Evolutionary conservation across 92 coral and sea anemone species (phyloP).

Genomic region (Zoanthus solanderi): DNA sequence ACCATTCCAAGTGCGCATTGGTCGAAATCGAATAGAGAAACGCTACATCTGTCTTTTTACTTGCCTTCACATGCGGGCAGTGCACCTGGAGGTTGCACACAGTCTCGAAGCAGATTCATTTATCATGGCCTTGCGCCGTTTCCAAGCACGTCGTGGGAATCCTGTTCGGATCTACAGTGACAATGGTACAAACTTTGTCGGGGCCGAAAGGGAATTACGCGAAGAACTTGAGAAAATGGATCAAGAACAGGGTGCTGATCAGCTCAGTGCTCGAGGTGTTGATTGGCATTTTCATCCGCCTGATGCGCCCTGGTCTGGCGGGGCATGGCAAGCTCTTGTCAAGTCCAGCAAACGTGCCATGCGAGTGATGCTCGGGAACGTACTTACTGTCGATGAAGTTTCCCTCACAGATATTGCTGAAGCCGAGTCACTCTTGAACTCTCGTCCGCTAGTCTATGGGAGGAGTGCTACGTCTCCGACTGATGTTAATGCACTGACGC

Average conservation of each 20-base stretch:
- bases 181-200: no score
- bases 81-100: slow-evolving; percentile 39
- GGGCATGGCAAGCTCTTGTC: slow-evolving; percentile 60
- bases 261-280: slow-evolving; percentile 48
- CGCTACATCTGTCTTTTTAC: slow-evolving; percentile 63
- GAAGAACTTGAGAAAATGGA: slow-evolving; percentile 33
- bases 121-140: slow-evolving; percentile 60
- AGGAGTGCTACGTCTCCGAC: neutral
- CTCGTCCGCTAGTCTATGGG: slow-evolving; percentile 29
- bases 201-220: slow-evolving; percentile 15
- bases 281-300: slow-evolving; percentile 60
- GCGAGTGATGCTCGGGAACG: slow-evolving; percentile 54
- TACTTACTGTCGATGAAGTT: slow-evolving; percentile 55
- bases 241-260: neutral
- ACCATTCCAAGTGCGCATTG: slow-evolving; percentile 59
- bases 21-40: slow-evolving; percentile 58
- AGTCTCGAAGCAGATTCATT: slow-evolving; percentile 61
- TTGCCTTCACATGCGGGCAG: slow-evolving; percentile 58
- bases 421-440: no score
- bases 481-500: slow-evolving; percentile 1
- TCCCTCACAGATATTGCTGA: slow-evolving; percentile 48
- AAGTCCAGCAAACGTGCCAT: slow-evolving; percentile 47
- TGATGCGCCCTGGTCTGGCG: slow-evolving; percentile 63
- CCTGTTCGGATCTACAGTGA: no score
- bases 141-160: slow-evolving; percentile 22